Conservation (phyloP, 2,797 vertebrate species). For the Babyrousa celebensis region DNA sequence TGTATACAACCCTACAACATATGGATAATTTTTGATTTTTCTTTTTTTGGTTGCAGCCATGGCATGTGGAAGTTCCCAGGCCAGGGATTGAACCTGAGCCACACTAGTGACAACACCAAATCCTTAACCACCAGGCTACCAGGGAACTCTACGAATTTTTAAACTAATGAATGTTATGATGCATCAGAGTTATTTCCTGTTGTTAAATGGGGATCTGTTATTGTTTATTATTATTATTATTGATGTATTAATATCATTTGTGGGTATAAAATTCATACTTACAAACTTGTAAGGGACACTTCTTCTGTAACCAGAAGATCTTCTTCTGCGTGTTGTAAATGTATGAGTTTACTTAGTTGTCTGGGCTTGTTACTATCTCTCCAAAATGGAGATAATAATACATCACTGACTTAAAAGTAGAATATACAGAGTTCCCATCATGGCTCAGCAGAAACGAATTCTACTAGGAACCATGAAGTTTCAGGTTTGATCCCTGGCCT, state of each 20-base stretch:
- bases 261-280: neutral
- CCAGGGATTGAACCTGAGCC: too few species aligned
- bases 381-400: neutral
- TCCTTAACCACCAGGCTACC: too few species aligned
- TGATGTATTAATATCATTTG: neutral
- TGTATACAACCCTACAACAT: neutral
- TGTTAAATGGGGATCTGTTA: neutral
- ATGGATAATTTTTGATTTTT: too few species aligned
- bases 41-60: too few species aligned
- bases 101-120: too few species aligned
- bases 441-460: too few species aligned
- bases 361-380: neutral
- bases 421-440: neutral
- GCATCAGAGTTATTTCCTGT: neutral
- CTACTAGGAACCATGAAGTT: too few species aligned
- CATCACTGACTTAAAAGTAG: neutral
- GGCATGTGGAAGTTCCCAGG: too few species aligned
- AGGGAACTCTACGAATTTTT: neutral
- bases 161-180: neutral
- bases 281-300: neutral
- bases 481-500: too few species aligned
- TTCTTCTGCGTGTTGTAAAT: neutral
- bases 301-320: neutral
- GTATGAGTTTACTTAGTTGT: conserved; percentile 25
- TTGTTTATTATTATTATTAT: neutral